Evolutionary conservation across 2,113 vertebrate species (phyloP).

Genomic region (Leiothrix lutea): DNA sequence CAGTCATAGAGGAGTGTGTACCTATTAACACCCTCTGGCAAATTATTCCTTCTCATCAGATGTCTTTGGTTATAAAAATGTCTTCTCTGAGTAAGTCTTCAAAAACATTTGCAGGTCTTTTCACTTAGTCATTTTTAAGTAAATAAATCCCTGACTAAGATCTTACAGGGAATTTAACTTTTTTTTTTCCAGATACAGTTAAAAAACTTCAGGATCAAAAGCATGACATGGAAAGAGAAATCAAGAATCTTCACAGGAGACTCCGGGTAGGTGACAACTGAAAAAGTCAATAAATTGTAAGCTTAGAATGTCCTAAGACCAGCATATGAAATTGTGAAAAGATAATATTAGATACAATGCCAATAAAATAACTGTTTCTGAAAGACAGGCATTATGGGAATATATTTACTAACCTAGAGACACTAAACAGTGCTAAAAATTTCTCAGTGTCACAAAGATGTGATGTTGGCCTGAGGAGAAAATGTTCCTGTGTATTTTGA

Average conservation of each 20-base stretch:
- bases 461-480: not conserved
- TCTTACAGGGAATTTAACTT: not conserved
- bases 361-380: not conserved
- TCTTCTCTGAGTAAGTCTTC: not conserved
- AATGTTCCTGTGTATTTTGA: not conserved
- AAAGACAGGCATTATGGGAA: not conserved
- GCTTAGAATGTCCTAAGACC: not conserved
- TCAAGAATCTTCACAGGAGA: constrained; percentile 92
- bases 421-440: not conserved
- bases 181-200: constrained; percentile 81
- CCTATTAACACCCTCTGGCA: not conserved
- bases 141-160: not conserved
- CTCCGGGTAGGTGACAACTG: constrained; percentile 79
- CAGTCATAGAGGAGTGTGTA: not conserved
- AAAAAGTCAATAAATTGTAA: not conserved
- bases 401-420: not conserved
- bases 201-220: constrained; percentile 97
- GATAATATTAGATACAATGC: not conserved
- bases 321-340: not conserved
- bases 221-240: constrained; percentile 95
- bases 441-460: not conserved
- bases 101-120: not conserved
- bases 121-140: not conserved
- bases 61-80: not conserved
- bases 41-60: not conserved